Conservation (phyloP, 64 coral and sea anemone genomes). For the Platygyra sinensis region DNA sequence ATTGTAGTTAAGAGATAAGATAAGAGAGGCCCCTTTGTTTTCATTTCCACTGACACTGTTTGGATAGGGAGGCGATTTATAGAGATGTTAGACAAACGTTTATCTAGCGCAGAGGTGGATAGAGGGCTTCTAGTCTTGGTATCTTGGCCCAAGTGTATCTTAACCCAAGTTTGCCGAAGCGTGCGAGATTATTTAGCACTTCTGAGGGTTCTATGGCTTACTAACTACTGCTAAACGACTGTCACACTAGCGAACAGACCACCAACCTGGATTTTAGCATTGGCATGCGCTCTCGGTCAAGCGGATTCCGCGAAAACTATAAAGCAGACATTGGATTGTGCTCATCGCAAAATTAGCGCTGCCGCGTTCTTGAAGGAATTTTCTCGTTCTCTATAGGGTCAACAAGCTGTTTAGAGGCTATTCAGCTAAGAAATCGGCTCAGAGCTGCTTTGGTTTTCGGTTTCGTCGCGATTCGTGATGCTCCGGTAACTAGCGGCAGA, state of each 20-base stretch:
- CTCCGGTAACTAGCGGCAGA: constrained; percentile 13
- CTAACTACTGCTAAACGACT: constrained; percentile 43
- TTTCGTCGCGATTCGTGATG: constrained; percentile 9
- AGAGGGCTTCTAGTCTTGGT: background rate
- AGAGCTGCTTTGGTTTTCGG: background rate
- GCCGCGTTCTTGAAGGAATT: background rate
- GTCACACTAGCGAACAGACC: background rate
- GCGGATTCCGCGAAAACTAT: constrained; percentile 35
- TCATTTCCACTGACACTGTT: constrained; percentile 25
- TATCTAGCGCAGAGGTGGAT: background rate
- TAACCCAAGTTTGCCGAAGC: background rate
- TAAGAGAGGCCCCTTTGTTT: constrained; percentile 47
- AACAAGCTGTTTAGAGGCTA: constrained; percentile 35
- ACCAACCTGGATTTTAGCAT: constrained; percentile 6
- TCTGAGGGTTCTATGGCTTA: background rate
- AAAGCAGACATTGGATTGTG: constrained; percentile 2
- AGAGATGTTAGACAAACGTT: constrained; percentile 15
- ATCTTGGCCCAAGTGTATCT: background rate
- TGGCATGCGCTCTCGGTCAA: background rate
- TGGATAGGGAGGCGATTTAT: background rate
- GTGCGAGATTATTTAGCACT: constrained; percentile 8
- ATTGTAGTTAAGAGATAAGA: constrained; percentile 77
- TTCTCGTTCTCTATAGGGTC: constrained; percentile 30
- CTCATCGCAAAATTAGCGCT: background rate
- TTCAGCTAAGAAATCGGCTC: constrained; percentile 38